Conservation (phyloP, 2,797 vertebrate species). For the Pygocentrus nattereri region DNA sequence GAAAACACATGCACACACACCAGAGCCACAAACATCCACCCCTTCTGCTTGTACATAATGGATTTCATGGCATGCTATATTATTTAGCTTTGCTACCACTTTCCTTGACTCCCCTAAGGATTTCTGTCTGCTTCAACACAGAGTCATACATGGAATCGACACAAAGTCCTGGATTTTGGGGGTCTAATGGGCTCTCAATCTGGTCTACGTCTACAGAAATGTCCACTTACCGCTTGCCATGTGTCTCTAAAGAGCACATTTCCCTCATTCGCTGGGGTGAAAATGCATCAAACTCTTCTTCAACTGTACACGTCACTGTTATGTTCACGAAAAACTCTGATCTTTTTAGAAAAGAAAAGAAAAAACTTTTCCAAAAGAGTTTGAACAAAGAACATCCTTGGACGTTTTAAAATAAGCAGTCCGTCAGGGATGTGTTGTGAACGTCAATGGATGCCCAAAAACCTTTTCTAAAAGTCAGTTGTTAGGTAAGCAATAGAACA, state of each 20-base stretch:
- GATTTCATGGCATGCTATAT: conserved; percentile 8
- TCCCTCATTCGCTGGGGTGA: conserved; percentile 19
- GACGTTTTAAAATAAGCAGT: too few species aligned
- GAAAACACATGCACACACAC: conserved; percentile 25
- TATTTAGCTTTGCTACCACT: conserved; percentile 10
- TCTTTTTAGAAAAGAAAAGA: too few species aligned
- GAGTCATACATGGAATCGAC: neutral
- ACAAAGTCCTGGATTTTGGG: neutral
- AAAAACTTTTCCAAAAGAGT: too few species aligned
- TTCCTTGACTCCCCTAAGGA: neutral
- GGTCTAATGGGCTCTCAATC: neutral
- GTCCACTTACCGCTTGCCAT: neutral
- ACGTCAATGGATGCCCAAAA: too few species aligned
- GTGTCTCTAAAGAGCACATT: conserved; percentile 1
- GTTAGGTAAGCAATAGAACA: too few species aligned
- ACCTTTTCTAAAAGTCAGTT: too few species aligned
- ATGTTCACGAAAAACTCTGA: too few species aligned
- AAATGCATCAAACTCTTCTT: neutral
- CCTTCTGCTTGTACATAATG: conserved; percentile 12
- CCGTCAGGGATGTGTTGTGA: too few species aligned
- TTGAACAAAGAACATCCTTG: too few species aligned
- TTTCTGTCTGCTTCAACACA: neutral
- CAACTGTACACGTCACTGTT: too few species aligned
- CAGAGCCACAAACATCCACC: neutral
- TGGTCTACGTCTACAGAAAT: too few species aligned